phyloP scores from a whole-genome alignment of 2,113 vertebrate genomes.

The Corythornis cristatus region DNA sequence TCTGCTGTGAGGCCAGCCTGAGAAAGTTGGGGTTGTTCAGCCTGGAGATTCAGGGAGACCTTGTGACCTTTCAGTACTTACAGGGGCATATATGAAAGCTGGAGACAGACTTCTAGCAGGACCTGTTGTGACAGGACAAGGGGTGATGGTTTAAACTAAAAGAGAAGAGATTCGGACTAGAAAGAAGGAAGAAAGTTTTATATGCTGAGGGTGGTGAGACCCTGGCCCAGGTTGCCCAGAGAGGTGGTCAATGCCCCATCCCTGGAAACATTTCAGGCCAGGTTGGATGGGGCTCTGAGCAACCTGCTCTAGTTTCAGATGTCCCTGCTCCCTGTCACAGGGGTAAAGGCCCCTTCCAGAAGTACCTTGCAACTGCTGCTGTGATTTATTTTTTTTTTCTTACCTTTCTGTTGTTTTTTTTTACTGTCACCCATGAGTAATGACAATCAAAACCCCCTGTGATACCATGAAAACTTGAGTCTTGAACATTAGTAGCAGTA shows the following conservation, averaged over 20 bases:
- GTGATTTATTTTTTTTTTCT: fast-evolving
- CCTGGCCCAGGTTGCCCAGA: too few species aligned
- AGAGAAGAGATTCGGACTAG: neutral
- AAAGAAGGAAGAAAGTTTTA: neutral
- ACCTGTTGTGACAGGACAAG: neutral
- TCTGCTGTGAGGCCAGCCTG: neutral
- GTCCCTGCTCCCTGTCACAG: neutral
- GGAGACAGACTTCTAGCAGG: neutral
- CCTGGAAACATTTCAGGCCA: neutral
- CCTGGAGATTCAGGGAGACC: neutral
- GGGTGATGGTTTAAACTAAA: neutral
- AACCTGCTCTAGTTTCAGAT: neutral
- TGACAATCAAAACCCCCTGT: neutral
- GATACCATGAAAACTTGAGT: neutral
- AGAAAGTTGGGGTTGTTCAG: neutral
- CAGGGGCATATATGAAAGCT: neutral
- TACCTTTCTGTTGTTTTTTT: neutral
- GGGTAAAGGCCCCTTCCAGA: neutral
- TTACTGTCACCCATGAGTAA: neutral
- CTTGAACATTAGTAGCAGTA: neutral
- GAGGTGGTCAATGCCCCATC: neutral
- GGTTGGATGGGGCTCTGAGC: neutral
- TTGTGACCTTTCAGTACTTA: neutral
- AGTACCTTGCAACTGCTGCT: neutral
- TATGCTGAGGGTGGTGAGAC: neutral